A percentile compares a stretch with the other conserved stretches of the same genome.
Evolutionary conservation across 2,888 invertebrate species (phyloP).

Genomic region (Dusona sp.): DNA sequence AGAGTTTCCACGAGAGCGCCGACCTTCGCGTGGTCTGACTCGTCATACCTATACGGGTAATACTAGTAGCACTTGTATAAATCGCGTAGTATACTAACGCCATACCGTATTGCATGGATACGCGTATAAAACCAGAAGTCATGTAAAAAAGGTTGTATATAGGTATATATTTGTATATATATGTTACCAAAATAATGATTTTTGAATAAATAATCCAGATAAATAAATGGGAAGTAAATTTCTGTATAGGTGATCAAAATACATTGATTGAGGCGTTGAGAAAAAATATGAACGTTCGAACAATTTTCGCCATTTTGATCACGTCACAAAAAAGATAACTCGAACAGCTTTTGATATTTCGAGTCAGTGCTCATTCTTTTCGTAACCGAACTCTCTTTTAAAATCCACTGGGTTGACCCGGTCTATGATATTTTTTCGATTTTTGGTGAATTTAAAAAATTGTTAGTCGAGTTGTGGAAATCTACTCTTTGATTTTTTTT

Average conservation of each 20-base stretch:
- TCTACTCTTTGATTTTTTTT: background rate
- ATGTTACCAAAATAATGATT: background rate
- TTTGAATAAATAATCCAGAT: background rate
- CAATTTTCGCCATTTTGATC: background rate
- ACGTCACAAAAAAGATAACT: background rate
- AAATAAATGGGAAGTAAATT: background rate
- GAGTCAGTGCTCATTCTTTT: background rate
- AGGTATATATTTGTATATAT: too few relatives aligned
- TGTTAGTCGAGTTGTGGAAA: too few relatives aligned
- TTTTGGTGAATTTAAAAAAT: background rate
- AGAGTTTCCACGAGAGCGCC: constrained; percentile 70
- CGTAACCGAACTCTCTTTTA: background rate
- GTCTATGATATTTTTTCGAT: background rate
- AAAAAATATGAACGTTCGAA: background rate
- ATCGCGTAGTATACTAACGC: constrained; percentile 25
- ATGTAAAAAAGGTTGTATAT: background rate
- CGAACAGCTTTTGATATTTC: background rate
- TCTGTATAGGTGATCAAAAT: background rate
- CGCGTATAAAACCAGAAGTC: background rate
- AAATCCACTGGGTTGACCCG: background rate
- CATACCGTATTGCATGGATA: constrained; percentile 4
- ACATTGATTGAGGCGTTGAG: background rate
- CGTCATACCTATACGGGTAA: constrained; percentile 41
- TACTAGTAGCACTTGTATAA: constrained; percentile 32
- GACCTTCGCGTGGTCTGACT: constrained; percentile 67